Base-by-base conservation (phyloP, 2,113 vertebrate species). In the Peromyscus leucopus region DNA sequence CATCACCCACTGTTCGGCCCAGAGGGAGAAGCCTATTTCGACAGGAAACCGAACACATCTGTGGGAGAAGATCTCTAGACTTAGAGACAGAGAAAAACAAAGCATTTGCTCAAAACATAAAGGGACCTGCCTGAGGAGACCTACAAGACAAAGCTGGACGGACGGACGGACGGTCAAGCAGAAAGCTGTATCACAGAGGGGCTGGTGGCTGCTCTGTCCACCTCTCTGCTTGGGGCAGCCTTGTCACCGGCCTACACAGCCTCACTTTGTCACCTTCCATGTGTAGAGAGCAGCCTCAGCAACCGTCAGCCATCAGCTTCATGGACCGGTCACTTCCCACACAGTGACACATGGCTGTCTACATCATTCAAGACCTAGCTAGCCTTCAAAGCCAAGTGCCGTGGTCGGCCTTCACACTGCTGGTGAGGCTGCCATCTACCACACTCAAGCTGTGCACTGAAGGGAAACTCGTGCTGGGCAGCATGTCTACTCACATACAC, bases 21-120 rank as follows among this genome's bases (percentile, higher is more conserved):
- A 0, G 10, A 59, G 61, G 39, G 85, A 48, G 82, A 9, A 96
- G 93, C 87, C 4, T 2, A 90, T 94, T 95, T 95, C 63, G 61
- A 94, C 89, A 96, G 90, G 94, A 95, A 97, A 63, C 51, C 89
- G 71, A 96, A 65, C 61, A 89, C 69, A 89, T 93, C 51, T 97
- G 93, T 89, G 82, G 65, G 94, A 78, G 94, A 63, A 78, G 86
- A 93, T 87, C 12, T 24, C 82, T 93, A 55, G 9, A 74, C 75
- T 94, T 59, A 55, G 71, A 67, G 51, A 65, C 28, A 72, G 11
- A 93, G 69, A 92, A 97, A 96, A 92, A 85, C 71, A 95, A 96
- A 91, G 26, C 57, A 87, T 79, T 48, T 93, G 42, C 76, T 96
- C 33, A 91, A 91, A 96, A 94, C 69, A n/a, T 87, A 92, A 78